Conservation (phyloP, 2,888 invertebrate genomes). For the Lasioglossum leucozonium region DNA sequence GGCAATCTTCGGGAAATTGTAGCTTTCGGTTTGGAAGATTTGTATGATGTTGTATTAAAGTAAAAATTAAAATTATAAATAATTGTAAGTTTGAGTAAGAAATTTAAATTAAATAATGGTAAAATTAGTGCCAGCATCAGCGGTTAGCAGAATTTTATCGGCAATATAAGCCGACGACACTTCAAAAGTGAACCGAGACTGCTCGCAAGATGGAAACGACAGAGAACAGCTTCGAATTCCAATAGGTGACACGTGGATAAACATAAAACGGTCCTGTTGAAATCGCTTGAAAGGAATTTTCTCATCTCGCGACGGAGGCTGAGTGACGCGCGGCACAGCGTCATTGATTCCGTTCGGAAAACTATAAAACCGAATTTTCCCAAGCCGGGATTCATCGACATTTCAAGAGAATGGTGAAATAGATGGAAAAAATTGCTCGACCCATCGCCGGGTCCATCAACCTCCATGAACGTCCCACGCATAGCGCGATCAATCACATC, state of each 20-base stretch:
- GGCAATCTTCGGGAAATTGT: too few relatives aligned
- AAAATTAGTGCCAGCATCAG: too few relatives aligned
- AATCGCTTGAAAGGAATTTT: slow-evolving; percentile 31
- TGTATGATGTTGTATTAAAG: too few relatives aligned
- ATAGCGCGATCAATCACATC: too few relatives aligned
- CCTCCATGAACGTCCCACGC: too few relatives aligned
- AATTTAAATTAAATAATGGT: too few relatives aligned
- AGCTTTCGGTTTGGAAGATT: too few relatives aligned
- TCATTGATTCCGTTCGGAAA: not conserved
- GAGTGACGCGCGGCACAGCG: not conserved
- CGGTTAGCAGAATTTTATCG: too few relatives aligned
- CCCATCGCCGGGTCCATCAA: not conserved
- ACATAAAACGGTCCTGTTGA: not conserved
- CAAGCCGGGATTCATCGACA: not conserved
- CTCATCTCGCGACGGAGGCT: slow-evolving; percentile 22
- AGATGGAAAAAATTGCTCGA: not conserved
- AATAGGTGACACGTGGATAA: not conserved
- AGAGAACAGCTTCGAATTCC: not conserved
- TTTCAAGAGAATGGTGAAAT: not conserved
- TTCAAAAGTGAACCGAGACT: not conserved
- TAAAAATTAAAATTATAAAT: too few relatives aligned
- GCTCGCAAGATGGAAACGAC: not conserved
- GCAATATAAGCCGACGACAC: not conserved
- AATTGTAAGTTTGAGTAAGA: too few relatives aligned
- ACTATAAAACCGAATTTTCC: not conserved